These are phyloP conservation scores for Saxidomus purpurata DNA, from an alignment of 1,140 invertebrate species.

Conservation along the genomic window DNA sequence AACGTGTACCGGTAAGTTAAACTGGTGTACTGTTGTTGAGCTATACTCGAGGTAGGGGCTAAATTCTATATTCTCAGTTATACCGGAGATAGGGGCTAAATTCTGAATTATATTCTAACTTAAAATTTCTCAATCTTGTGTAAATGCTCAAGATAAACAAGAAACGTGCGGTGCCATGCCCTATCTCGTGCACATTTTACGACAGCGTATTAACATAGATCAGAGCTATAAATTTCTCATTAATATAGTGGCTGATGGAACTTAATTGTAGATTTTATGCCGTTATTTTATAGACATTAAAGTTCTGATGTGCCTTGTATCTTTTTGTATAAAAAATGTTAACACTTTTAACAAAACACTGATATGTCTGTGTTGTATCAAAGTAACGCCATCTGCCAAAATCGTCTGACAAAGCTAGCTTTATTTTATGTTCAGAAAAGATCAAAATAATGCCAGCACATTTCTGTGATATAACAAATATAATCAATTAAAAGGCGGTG, in stretches of 20 bases:
- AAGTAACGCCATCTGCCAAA: background rate
- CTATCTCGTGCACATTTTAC: slow-evolving; percentile 36
- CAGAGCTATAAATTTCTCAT: slow-evolving; percentile 8
- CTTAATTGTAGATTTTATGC: slow-evolving; percentile 6
- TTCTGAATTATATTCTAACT: too few relatives aligned
- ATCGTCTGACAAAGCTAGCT: background rate
- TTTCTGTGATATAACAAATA: background rate
- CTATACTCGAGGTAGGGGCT: too few relatives aligned
- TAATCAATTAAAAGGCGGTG: background rate
- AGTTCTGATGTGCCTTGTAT: slow-evolving; percentile 19
- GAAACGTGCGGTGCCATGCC: background rate
- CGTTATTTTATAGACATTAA: slow-evolving; percentile 23
- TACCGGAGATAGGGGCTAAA: too few relatives aligned
- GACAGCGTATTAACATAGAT: slow-evolving; percentile 2
- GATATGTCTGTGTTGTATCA: background rate
- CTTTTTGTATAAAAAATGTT: background rate
- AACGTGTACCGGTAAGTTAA: too few relatives aligned
- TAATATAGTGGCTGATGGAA: background rate
- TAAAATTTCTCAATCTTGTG: too few relatives aligned
- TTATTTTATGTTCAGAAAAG: background rate
- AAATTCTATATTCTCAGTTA: too few relatives aligned
- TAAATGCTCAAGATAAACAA: too few relatives aligned
- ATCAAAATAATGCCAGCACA: background rate
- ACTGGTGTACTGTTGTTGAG: too few relatives aligned
- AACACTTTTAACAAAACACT: background rate